These are phyloP conservation scores for Euplexia lucipara DNA, from an alignment of 2,888 invertebrate species.

Conservation along the genomic window DNA sequence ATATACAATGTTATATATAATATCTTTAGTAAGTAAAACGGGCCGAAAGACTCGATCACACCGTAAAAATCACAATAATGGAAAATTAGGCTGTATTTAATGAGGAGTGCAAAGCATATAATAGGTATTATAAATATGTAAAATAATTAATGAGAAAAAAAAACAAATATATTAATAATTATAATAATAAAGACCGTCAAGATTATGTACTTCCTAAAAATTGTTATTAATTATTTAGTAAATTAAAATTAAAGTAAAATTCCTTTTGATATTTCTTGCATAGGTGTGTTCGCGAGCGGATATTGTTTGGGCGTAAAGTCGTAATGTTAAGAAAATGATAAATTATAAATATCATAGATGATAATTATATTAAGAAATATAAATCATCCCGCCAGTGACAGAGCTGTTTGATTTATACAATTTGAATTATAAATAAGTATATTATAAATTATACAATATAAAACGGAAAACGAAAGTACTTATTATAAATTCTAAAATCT, in stretches of 20 bases:
- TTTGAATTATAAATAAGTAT: conserved; percentile 36
- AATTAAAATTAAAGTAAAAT: conserved; percentile 61
- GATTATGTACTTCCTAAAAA: conserved; percentile 77
- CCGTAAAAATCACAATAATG: conserved; percentile 57
- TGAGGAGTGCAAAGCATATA: conserved; percentile 68
- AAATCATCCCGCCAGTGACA: conserved; percentile 31
- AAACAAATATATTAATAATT: conserved; percentile 63
- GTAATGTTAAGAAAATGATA: conserved; percentile 55
- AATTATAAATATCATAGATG: conserved; percentile 62
- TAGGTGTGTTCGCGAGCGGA: conserved; percentile 65
- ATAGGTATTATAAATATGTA: conserved; percentile 63
- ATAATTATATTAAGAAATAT: conserved; percentile 56
- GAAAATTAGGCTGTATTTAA: conserved; percentile 61
- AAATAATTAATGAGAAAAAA: conserved; percentile 54
- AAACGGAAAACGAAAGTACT: conserved; percentile 9
- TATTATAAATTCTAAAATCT: conserved; percentile 36
- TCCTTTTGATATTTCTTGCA: conserved; percentile 65
- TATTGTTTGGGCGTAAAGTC: conserved; percentile 63
- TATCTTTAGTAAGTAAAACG: conserved; percentile 41
- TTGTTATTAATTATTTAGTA: conserved; percentile 80
- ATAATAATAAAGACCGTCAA: conserved; percentile 62
- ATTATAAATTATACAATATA: conserved; percentile 18
- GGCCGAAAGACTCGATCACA: conserved; percentile 10
- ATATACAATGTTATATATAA: conserved; percentile 31
- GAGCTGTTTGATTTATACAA: conserved; percentile 53